Base-by-base conservation (phyloP, 2,888 invertebrate species). In the Eupithecia pulchellata region DNA sequence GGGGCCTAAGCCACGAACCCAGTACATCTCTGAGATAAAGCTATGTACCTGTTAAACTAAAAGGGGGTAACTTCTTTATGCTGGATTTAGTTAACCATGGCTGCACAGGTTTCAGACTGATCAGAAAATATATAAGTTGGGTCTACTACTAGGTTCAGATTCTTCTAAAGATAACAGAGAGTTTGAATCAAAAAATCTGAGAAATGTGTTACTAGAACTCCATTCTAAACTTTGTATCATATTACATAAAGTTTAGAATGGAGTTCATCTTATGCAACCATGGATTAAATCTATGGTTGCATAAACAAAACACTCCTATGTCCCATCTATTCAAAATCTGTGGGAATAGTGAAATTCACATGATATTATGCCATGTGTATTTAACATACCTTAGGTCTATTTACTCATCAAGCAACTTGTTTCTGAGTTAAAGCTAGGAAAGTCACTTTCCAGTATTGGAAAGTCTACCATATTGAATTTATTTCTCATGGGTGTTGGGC, bases 381-480 rank as follows among this genome's bases (percentile, higher is more conserved):
- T 34, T 20, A 36, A 61, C 57, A 57, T 17, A 57, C 14, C 27
- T 29, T 8, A 34, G 60, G 32, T 58, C 11, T 60, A 60, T 69
- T 52, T 52, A 52, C 63, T 39, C 60, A 27, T 30, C 55, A 65
- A 72, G 71, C 39, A 65, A 65, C 68, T 62, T 65, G 42, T 42
- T 66, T 34, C 60, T 58, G 27, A 13, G 39, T 61, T 67, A 42
- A 36, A 42, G 32, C 30, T 64, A 65, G 61, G 62, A 63, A 66
- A 74, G 69, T 62, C 27, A 69, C 47, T 71, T 68, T 68, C 55
- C 60, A 68, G n/a, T 27, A 63, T 58, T 68, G 64, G 58, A 69
- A 64, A 68, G 71, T 65, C 20, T 42, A 25, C 27, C 52, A 32
- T 61, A 30, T 20, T 39, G 14, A 65, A 42, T 63, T 32, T 36